Base-by-base conservation (phyloP, 2,888 invertebrate species). In the Pterobdella sp. region DNA sequence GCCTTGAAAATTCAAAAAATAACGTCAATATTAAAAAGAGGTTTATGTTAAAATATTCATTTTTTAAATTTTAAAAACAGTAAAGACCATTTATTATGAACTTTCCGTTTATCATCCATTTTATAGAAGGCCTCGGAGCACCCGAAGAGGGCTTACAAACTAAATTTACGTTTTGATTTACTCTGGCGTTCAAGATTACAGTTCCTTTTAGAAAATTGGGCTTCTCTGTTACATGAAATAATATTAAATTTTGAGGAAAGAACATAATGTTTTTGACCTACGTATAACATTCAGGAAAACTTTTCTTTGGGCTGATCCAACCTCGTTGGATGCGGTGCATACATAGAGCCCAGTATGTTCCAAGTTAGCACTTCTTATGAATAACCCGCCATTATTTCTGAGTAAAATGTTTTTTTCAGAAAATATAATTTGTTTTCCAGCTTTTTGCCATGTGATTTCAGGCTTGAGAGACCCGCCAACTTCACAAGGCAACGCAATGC, bases 251-350 rank as follows among this genome's bases (percentile, higher is more conserved):
- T n/a, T n/a, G n/a, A n/a, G n/a, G n/a, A n/a, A n/a, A n/a, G n/a
- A n/a, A n/a, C n/a, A n/a, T n/a, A n/a, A n/a, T n/a, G n/a, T n/a
- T n/a, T n/a, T n/a, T n/a, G 82, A 79, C 84, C 81, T 80, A 89
- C 89, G 87, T 73, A 88, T 80, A 0, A 89, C 87, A 72, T 86
- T 84, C 1, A 90, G 78, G 64, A 83, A 80, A 78, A 81, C 82
- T 29, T 77, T 77, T 68, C 82, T 83, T 73, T 82, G 81, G 29
- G 78, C 76, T n/a, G 79, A 77, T 1, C 87, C 87, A 79, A 86
- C 85, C 70, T 82, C 81, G 79, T 87, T 87, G 77, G 83, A 81
- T 7, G 85, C 85, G 36, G 80, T 80, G 79, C 87, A 87, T 0
- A 83, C 82, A 79, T 86, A 87, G 64, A 81, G 79, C 4, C 86